Evolutionary conservation across 2,797 vertebrate species (phyloP).

Genomic region (Scarus forsteni): DNA sequence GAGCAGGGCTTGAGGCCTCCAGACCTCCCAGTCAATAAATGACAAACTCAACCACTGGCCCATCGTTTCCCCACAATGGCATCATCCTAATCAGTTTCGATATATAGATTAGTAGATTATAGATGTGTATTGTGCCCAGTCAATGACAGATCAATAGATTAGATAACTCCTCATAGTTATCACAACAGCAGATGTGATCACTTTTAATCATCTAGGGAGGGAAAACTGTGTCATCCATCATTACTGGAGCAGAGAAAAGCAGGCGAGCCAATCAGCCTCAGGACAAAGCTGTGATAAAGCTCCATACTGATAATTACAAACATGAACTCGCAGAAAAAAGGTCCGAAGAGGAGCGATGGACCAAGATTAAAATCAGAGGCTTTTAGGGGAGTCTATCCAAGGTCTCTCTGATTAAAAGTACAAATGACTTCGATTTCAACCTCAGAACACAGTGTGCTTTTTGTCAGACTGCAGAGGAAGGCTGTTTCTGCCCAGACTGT

Average conservation of each 20-base stretch:
- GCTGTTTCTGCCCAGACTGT: conserved; percentile 5
- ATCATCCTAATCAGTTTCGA: too few relatives aligned
- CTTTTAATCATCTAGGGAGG: conserved; percentile 40
- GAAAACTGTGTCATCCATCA: conserved; percentile 44
- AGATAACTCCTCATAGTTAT: conserved; percentile 16
- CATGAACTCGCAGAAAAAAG: conserved; percentile 33
- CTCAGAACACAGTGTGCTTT: conserved; percentile 4
- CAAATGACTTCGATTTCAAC: conserved; percentile 20
- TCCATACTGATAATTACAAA: conserved; percentile 55
- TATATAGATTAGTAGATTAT: conserved; percentile 14
- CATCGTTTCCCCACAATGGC: too few relatives aligned
- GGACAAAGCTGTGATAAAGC: conserved; percentile 55
- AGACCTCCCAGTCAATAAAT: too few relatives aligned
- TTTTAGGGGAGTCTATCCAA: conserved; percentile 22
- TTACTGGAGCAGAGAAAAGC: conserved; percentile 30
- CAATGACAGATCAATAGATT: conserved; percentile 45
- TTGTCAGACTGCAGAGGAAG: neutral
- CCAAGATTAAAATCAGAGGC: conserved; percentile 32
- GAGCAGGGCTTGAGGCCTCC: too few relatives aligned
- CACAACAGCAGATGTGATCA: conserved; percentile 47
- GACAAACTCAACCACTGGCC: too few relatives aligned
- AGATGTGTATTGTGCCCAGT: conserved; percentile 40
- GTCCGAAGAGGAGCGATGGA: conserved; percentile 8
- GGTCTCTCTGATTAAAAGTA: conserved; percentile 22
- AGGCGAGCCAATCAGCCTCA: conserved; percentile 35